Percentiles rank a stretch among this genome's conserved stretches.
Evolutionary conservation across 2,888 invertebrate species (phyloP).

Genomic region (Hyposoter dolosus): DNA sequence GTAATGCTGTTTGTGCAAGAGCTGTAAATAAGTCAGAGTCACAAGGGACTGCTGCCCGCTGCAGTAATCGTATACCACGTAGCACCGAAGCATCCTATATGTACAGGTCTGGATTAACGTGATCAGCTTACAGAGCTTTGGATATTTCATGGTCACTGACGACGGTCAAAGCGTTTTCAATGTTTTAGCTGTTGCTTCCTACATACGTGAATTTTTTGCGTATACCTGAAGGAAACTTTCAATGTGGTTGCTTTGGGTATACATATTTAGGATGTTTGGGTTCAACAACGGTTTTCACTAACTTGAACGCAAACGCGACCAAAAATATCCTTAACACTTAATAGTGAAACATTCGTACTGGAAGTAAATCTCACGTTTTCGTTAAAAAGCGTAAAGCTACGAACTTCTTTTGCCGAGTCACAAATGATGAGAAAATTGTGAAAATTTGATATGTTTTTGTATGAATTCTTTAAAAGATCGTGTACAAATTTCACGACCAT

Average conservation of each 20-base stretch:
- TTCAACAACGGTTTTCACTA: neutral
- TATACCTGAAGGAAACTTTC: slow-evolving; percentile 34
- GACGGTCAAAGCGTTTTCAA: slow-evolving; percentile 58
- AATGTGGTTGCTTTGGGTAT: slow-evolving; percentile 5
- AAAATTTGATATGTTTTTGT: no score
- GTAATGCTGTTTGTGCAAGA: neutral
- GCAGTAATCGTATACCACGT: neutral
- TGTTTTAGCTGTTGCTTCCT: slow-evolving; percentile 39
- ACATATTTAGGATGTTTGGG: neutral
- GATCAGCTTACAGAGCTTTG: slow-evolving; percentile 51
- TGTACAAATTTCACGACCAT: no score
- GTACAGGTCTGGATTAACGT: slow-evolving; percentile 29
- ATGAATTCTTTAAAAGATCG: no score
- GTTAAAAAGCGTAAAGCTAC: neutral
- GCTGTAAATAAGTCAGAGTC: slow-evolving; percentile 37
- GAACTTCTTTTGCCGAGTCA: neutral
- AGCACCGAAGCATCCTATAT: neutral
- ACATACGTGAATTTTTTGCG: neutral
- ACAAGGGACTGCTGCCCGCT: slow-evolving; percentile 9
- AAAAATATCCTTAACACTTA: neutral
- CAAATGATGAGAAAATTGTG: no score
- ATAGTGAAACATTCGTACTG: neutral
- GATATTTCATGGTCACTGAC: slow-evolving; percentile 58
- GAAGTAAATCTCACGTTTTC: neutral
- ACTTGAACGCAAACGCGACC: neutral